Base-by-base conservation (phyloP, 2,888 invertebrate species). In the Asteroscopus sphinx region DNA sequence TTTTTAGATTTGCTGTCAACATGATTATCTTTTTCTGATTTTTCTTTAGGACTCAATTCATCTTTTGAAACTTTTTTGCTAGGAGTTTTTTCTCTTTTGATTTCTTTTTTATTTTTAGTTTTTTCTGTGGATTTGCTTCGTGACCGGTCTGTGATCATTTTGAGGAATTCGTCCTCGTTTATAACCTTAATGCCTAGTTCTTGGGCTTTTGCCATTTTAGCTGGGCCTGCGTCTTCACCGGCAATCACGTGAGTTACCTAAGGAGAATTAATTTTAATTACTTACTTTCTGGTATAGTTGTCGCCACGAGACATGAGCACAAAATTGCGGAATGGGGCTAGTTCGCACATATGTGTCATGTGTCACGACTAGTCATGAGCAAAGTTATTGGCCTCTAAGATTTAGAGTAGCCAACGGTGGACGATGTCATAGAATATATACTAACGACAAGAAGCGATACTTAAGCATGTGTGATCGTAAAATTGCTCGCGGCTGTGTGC, bases 221-320 rank as follows among this genome's bases (percentile, higher is more conserved):
- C 95, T 6, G 97, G 97, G 0, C 99, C 99, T 0, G 98, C 95
- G 47, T 98, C 97, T 46, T 98, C 96, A 0, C 99, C 99, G 2
- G 96, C 96, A 16, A 99, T 93, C 1, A 99, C 85, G 86, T 98
- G 98, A 73, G 96, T 96, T 6, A 97, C 95, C 94, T 94, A 48
- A n/a, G 70, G 70, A 13, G 1, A n/a, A 36, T 25, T 17, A 7
- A 11, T 16, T 16, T 16, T 30, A 15, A 0, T 28, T 26, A 16
- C 2, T 21, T 3, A 3, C 21, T 21, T 3, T 21, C 21, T 3
- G 21, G 21, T 21, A 21, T 21, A n/a, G n/a, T n/a, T n/a, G n/a
- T n/a, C n/a, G n/a, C n/a, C n/a, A n/a, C n/a, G n/a, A n/a, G n/a
- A n/a, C n/a, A n/a, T n/a, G n/a, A n/a, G n/a, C n/a, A n/a, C n/a